Evolutionary conservation across 1,140 invertebrate genomes (phyloP).

Genomic region (Adoxophyes honmai): DNA sequence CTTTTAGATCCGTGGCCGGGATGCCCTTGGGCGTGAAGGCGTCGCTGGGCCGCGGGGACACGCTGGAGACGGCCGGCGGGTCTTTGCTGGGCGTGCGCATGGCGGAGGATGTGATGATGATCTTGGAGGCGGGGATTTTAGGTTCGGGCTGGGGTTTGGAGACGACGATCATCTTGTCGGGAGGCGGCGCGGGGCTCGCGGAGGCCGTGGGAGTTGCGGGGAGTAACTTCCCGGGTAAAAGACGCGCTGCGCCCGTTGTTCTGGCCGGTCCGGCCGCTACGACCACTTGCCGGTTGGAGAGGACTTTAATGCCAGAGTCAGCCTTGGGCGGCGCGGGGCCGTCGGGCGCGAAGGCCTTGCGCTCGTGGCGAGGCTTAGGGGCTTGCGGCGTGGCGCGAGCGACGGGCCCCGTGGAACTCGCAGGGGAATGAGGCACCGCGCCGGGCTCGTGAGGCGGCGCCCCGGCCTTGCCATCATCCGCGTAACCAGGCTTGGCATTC

Average conservation of each 20-base stretch:
- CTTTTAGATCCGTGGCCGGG: slow-evolving; percentile 71
- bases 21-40: slow-evolving; percentile 65
- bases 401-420: too few species aligned
- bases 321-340: slow-evolving; percentile 41
- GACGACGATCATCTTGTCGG: slow-evolving; percentile 74
- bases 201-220: slow-evolving; percentile 46
- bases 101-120: slow-evolving; percentile 58
- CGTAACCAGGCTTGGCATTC: slow-evolving; percentile 53
- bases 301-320: slow-evolving; percentile 49
- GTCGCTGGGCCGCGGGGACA: slow-evolving; percentile 53
- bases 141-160: slow-evolving; percentile 58
- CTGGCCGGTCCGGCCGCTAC: slow-evolving; percentile 52
- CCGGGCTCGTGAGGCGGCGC: slow-evolving; percentile 38
- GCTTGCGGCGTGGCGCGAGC: slow-evolving; percentile 39
- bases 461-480: slow-evolving; percentile 52
- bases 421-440: too few species aligned
- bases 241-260: slow-evolving; percentile 57
- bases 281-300: slow-evolving; percentile 64
- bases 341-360: too few species aligned
- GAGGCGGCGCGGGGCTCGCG: slow-evolving; percentile 35
- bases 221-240: slow-evolving; percentile 61
- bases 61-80: slow-evolving; percentile 33
- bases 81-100: slow-evolving; percentile 48
- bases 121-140: slow-evolving; percentile 55
- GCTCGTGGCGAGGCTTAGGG: slow-evolving; percentile 67